Percentiles rank a stretch among this genome's conserved stretches.
Conservation (phyloP, 2,888 invertebrate genomes). For the Macaria notata region DNA sequence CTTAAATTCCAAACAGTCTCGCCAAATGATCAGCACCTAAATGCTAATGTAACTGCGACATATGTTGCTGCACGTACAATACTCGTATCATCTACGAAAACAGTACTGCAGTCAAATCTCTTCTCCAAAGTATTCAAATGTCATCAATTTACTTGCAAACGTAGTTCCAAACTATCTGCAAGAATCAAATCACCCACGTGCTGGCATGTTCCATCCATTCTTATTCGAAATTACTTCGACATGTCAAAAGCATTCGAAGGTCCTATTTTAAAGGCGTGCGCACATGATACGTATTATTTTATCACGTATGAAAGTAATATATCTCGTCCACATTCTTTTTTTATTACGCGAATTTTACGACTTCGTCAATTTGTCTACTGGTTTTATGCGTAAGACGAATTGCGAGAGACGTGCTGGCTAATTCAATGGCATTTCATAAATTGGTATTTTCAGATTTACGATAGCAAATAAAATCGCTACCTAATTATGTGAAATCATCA, state of each 20-base stretch:
- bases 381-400: slow-evolving; percentile 23
- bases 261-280: slow-evolving; percentile 54
- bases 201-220: slow-evolving; percentile 59
- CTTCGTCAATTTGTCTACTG: slow-evolving; percentile 41
- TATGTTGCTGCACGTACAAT: too few relatives aligned
- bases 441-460: slow-evolving; percentile 9
- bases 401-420: slow-evolving; percentile 22
- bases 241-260: slow-evolving; percentile 62
- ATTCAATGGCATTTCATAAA: slow-evolving; percentile 19
- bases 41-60: too few relatives aligned
- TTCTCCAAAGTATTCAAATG: slow-evolving; percentile 3
- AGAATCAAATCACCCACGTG: slow-evolving; percentile 23
- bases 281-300: slow-evolving; percentile 58
- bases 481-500: too few relatives aligned
- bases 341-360: slow-evolving; percentile 43
- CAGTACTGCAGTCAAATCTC: neutral
- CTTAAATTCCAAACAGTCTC: too few relatives aligned
- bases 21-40: too few relatives aligned
- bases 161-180: slow-evolving; percentile 20
- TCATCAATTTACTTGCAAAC: slow-evolving; percentile 14
- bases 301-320: slow-evolving; percentile 63
- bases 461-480: neutral
- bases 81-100: neutral
- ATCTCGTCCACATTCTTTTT: slow-evolving; percentile 44
- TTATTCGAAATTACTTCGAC: slow-evolving; percentile 58